Evolutionary conservation across 2,888 invertebrate species (phyloP), one percentile per base, ranked within the genome.

Genomic region (Eueremaeus valkanovi): DNA sequence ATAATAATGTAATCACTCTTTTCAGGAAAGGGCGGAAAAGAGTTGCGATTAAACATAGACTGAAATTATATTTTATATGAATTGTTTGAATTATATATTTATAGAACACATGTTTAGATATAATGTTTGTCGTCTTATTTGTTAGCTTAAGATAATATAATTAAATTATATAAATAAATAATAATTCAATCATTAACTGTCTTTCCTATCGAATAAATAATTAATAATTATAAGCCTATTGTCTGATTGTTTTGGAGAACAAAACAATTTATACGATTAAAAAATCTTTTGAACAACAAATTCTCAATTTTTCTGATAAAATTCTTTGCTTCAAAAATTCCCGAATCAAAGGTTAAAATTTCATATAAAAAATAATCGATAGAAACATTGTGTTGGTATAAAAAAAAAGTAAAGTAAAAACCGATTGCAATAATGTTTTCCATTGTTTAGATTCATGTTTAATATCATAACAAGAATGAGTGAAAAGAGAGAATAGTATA

Each of bases 61-160:
- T 51, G 11, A 51, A 51, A 51, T 51, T 51, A 51, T 21, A 51
- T 51, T 51, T 51, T 21, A n/a, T n/a, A 51, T 51, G n/a, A 51
- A 51, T 51, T 51, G n/a, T 45, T 45, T 45, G 16, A 45, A 45
- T 45, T 45, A 18, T 45, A 45, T 45, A 45, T 11, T 16, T 45
- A 45, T 21, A 3, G 3, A 21, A 51, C 3, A 21, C 51, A 40
- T 5, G 11, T 11, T 40, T 9, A 9, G 5, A 40, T 40, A 40
- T 21, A 8, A 21, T 51, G 21, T 21, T 36, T 36, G 36, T 36
- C 11, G 5, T 36, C 36, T 36, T 36, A 45, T 16, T 45, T 16
- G 9, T 45, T 45, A 45, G 9, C 18, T 11, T 45, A 13, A 45
- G 45, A 45, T 45, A 45, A 45, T n/a, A n/a, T n/a, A 45, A 45